Conservation (phyloP, 2,113 vertebrate genomes). For the Pseudorasbora parva region DNA sequence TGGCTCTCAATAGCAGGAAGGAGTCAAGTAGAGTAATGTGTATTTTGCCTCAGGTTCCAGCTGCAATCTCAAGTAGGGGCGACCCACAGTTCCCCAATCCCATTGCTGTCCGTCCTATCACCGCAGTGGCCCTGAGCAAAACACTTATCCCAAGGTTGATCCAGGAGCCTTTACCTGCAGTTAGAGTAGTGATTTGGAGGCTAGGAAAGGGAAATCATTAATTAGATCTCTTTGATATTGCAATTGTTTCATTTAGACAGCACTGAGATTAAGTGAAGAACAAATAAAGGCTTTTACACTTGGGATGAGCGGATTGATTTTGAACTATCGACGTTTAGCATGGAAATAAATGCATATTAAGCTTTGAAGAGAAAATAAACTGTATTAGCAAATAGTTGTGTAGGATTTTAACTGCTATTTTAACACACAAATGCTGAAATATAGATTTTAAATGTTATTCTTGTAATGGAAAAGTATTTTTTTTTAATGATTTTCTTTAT, state of each 20-base stretch:
- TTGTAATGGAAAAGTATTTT: too few species aligned
- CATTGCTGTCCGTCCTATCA: conserved; percentile 18
- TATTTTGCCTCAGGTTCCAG: conserved; percentile 20
- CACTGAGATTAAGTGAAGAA: not conserved
- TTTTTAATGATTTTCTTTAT: too few species aligned
- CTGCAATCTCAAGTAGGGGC: conserved; percentile 31
- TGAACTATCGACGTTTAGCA: not conserved
- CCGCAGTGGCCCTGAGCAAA: conserved; percentile 15
- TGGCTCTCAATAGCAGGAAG: conserved; percentile 4
- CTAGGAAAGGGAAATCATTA: not conserved
- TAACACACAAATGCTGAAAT: not conserved
- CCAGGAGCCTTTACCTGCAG: conserved; percentile 16
- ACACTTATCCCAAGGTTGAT: conserved; percentile 25
- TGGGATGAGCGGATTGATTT: not conserved
- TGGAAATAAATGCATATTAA: not conserved
- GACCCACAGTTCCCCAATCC: conserved; percentile 27
- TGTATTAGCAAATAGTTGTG: not conserved
- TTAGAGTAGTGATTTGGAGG: not conserved
- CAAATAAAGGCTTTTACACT: not conserved
- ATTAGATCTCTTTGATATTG: conserved; percentile 10
- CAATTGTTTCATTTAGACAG: conserved; percentile 22
- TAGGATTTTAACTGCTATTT: not conserved
- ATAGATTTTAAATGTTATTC: too few species aligned
- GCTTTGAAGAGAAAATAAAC: not conserved
- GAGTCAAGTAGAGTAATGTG: conserved; percentile 28